Evolutionary conservation across 1,140 invertebrate genomes (phyloP).

Genomic region (Hyles euphorbiae): DNA sequence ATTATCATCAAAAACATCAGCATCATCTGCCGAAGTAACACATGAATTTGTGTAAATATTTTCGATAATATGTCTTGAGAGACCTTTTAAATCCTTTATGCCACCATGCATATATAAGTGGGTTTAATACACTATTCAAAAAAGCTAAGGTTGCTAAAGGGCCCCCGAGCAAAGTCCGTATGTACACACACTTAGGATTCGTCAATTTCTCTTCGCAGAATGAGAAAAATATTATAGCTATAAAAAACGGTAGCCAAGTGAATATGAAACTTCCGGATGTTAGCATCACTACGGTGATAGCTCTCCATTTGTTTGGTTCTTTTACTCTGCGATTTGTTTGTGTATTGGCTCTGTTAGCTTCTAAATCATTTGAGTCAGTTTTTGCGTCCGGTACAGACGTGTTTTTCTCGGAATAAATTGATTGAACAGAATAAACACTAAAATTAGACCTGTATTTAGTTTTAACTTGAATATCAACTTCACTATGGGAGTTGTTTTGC

Average conservation of each 20-base stretch:
- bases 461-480: conserved; percentile 17
- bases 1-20: too few relatives aligned
- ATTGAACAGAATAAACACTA: conserved; percentile 41
- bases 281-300: conserved; percentile 76
- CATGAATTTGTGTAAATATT: conserved; percentile 36
- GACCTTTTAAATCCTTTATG: conserved; percentile 77
- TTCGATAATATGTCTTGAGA: conserved; percentile 26
- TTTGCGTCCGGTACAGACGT: neutral
- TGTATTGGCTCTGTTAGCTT: neutral
- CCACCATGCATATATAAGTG: conserved; percentile 84
- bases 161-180: conserved; percentile 68
- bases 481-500: conserved; percentile 14
- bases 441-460: conserved; percentile 29
- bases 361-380: neutral
- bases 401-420: conserved; percentile 20
- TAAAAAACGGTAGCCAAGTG: conserved; percentile 67
- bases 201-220: conserved; percentile 64
- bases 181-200: conserved; percentile 59
- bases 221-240: conserved; percentile 70
- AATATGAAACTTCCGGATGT: conserved; percentile 75
- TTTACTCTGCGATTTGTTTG: conserved; percentile 26
- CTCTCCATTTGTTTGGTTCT: conserved; percentile 74
- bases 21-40: conserved; percentile 4
- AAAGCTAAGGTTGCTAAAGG: conserved; percentile 77
- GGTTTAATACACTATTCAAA: conserved; percentile 81